phyloP scores from a whole-genome alignment of 2,113 vertebrate genomes.

The Urocolius indicus region DNA sequence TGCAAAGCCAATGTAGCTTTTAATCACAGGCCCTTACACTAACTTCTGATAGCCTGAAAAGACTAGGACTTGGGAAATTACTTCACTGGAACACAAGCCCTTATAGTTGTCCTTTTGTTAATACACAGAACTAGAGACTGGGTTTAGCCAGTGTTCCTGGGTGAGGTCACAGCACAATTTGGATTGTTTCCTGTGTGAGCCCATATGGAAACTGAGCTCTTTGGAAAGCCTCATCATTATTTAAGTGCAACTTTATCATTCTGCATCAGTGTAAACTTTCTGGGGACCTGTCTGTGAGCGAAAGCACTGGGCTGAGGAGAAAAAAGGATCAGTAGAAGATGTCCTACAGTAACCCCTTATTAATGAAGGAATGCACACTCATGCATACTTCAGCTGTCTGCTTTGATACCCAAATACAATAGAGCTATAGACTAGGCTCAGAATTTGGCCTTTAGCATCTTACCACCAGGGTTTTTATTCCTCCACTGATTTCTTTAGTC shows the following conservation, averaged over 20 bases:
- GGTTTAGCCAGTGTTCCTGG: not conserved
- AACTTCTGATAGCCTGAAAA: not conserved
- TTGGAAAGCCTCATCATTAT: not conserved
- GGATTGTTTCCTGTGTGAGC: not conserved
- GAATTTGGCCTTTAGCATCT: constrained; percentile 47
- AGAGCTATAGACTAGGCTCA: not conserved
- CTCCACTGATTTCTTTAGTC: not conserved
- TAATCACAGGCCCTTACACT: not conserved
- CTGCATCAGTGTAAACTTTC: not conserved
- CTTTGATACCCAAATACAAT: constrained; percentile 48
- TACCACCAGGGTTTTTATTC: not conserved
- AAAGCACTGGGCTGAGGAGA: not conserved
- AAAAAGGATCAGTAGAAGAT: not conserved
- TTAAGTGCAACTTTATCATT: not conserved
- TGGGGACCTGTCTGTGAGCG: not conserved
- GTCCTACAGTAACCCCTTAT: not conserved
- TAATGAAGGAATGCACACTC: constrained; percentile 17
- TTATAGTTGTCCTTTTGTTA: not conserved
- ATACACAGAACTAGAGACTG: not conserved
- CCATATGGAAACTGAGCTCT: not conserved
- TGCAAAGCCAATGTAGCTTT: not conserved
- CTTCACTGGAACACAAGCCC: not conserved
- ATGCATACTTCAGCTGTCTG: constrained; percentile 42
- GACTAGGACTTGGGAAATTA: not conserved
- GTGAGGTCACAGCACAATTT: not conserved